Percentiles rank a stretch among this genome's conserved stretches.
Evolutionary conservation across 1,140 invertebrate species (phyloP).

Genomic region (Zaprionus vittiger): DNA sequence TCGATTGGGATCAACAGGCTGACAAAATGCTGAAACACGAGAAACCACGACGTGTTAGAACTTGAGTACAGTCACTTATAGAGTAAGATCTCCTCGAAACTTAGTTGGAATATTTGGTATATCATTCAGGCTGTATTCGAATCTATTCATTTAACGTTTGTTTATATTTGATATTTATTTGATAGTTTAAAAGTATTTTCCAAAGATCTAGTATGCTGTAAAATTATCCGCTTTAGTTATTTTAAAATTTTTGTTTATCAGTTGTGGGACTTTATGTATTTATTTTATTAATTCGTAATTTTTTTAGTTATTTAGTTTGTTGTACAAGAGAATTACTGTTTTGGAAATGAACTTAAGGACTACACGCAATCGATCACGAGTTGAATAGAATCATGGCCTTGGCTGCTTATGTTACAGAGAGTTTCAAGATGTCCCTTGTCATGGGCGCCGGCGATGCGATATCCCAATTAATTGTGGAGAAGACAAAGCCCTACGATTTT

Average conservation of each 20-base stretch:
- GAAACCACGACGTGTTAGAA: constrained; percentile 6
- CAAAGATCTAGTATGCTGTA: background rate
- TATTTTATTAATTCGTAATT: background rate
- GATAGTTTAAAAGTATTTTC: background rate
- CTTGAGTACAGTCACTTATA: background rate
- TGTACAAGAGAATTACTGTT: background rate
- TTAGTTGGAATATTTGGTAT: background rate
- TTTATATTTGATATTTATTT: background rate
- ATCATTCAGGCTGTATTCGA: background rate
- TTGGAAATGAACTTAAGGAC: background rate
- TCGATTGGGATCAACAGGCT: constrained; percentile 9
- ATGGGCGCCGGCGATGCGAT: constrained; percentile 84
- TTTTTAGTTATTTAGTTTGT: background rate
- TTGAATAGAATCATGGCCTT: constrained; percentile 20
- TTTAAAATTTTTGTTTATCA: background rate
- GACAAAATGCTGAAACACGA: constrained; percentile 50
- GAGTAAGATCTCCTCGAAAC: background rate
- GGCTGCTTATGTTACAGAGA: constrained; percentile 47
- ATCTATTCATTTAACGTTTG: background rate
- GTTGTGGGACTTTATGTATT: background rate
- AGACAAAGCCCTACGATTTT: constrained; percentile 59
- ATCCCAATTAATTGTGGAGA: constrained; percentile 83
- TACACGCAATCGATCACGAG: background rate
- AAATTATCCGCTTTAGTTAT: background rate
- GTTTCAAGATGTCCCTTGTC: constrained; percentile 77